A percentile compares a stretch with the other conserved stretches of the same genome.
phyloP scores from a whole-genome alignment of 2,888 invertebrate genomes.

The Branchinecta sandiegonensis region DNA sequence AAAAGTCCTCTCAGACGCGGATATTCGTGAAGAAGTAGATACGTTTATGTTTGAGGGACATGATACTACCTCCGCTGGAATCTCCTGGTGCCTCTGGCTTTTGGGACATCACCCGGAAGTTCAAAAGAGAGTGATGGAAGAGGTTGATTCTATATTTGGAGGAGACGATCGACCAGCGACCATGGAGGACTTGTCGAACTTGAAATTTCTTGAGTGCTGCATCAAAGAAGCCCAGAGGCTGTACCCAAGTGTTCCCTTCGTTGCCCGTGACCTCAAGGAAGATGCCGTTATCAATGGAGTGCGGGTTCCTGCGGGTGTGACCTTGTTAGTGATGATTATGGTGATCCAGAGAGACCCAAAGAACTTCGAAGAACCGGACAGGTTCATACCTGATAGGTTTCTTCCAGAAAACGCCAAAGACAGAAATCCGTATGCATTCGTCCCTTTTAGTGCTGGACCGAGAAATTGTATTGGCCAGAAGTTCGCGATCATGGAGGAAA shows the following conservation, averaged over 20 bases:
- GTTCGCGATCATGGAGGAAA: constrained; percentile 44
- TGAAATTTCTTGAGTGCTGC: constrained; percentile 38
- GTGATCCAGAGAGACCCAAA: constrained; percentile 33
- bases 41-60: constrained; percentile 46
- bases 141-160: constrained; percentile 19
- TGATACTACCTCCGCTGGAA: constrained; percentile 43
- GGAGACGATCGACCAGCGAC: constrained; percentile 18
- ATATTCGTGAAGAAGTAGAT: constrained; percentile 41
- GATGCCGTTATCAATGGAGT: constrained; percentile 23
- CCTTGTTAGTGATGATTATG: constrained; percentile 42
- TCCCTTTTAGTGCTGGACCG: constrained; percentile 38
- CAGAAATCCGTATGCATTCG: constrained; percentile 37
- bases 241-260: constrained; percentile 38
- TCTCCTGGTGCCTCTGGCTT: constrained; percentile 42
- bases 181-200: constrained; percentile 30
- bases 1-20: constrained; percentile 33
- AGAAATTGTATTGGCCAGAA: constrained; percentile 41
- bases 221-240: constrained; percentile 38
- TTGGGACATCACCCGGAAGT: constrained; percentile 40
- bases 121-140: constrained; percentile 32
- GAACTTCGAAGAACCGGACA: constrained; percentile 37
- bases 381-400: constrained; percentile 38
- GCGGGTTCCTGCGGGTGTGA: constrained; percentile 40
- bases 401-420: constrained; percentile 32
- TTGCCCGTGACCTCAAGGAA: constrained; percentile 33